Percentiles rank a stretch among this genome's conserved stretches.
These are phyloP conservation scores for Psilopsiagon aurifrons DNA, from an alignment of 2,113 vertebrate species.

Conservation along the genomic window DNA sequence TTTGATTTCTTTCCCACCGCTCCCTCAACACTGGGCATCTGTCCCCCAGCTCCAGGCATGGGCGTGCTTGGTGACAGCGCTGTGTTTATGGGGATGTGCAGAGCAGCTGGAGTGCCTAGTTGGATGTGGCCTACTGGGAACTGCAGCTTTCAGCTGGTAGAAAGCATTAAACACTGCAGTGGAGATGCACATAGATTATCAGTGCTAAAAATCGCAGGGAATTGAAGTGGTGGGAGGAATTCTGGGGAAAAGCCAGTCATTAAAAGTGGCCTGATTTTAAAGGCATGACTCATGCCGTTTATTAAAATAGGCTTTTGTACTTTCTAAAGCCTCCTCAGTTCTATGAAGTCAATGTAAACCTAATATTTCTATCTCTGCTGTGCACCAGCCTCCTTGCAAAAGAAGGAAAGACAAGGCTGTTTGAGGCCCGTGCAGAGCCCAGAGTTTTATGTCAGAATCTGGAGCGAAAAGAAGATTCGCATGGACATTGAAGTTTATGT, in stretches of 20 bases:
- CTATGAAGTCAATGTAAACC: constrained; percentile 16
- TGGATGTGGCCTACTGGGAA: neutral
- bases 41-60: neutral
- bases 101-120: neutral
- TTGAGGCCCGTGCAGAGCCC: neutral
- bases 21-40: neutral
- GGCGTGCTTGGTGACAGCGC: neutral
- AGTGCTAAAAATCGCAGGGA: neutral
- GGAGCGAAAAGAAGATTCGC: constrained; percentile 3
- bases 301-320: constrained; percentile 50
- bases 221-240: constrained; percentile 35
- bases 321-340: constrained; percentile 3
- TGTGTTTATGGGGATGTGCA: neutral
- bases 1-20: neutral
- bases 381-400: neutral
- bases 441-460: neutral
- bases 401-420: neutral
- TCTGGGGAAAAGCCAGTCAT: constrained; percentile 19
- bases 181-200: constrained; percentile 6
- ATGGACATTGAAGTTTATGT: neutral
- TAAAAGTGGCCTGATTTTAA: constrained; percentile 52
- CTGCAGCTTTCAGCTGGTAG: neutral
- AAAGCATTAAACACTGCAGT: neutral
- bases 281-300: constrained; percentile 44
- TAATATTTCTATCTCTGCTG: constrained; percentile 13